These are phyloP conservation scores for Regulus satrapa DNA, from an alignment of 2,113 vertebrate genomes.

Conservation along the genomic window DNA sequence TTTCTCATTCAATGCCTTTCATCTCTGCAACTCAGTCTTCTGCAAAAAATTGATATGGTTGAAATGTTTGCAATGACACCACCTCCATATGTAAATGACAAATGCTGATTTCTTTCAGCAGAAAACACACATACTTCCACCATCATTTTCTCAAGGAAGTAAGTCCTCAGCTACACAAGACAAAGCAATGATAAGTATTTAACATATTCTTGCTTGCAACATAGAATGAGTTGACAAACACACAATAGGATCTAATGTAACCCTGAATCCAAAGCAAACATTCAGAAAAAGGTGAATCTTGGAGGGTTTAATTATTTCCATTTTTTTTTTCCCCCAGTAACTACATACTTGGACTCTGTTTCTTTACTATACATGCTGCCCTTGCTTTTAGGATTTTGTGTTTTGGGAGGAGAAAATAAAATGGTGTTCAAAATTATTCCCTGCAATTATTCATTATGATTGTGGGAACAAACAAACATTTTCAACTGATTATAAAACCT, in stretches of 20 bases:
- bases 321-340: not conserved
- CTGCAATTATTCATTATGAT: not conserved
- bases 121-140: not conserved
- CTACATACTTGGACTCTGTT: not conserved
- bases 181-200: not conserved
- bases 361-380: not conserved
- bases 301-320: not conserved
- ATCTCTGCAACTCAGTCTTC: not conserved
- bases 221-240: not conserved
- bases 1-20: not conserved
- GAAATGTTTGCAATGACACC: not conserved
- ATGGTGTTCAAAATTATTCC: not conserved
- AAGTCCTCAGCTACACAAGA: not conserved
- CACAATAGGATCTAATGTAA: not conserved
- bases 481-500: conserved; percentile 18
- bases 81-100: not conserved
- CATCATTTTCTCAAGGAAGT: not conserved
- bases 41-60: not conserved
- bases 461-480: not conserved
- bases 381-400: not conserved
- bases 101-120: not conserved
- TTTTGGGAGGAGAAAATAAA: not conserved
- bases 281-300: not conserved
- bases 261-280: not conserved
- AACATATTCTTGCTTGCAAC: not conserved